Conservation (phyloP, 2,888 invertebrate species). For the Peribatodes rhomboidaria region DNA sequence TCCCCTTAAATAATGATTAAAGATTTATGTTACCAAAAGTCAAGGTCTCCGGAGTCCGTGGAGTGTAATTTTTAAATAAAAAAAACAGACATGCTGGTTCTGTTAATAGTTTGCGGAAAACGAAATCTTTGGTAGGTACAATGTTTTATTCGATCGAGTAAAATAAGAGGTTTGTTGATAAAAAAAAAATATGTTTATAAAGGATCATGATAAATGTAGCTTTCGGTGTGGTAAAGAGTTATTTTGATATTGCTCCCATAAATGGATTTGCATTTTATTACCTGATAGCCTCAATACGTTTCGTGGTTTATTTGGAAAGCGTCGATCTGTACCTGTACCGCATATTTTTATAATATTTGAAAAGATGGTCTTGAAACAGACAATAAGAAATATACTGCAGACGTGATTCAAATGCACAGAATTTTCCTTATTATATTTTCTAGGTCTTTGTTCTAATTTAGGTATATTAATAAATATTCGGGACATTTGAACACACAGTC, state of each 20-base stretch:
- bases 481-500: too few species aligned
- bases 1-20: too few species aligned
- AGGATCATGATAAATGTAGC: not conserved
- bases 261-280: constrained; percentile 24
- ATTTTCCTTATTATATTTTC: too few species aligned
- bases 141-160: not conserved
- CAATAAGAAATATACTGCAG: not conserved
- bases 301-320: not conserved
- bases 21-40: too few species aligned
- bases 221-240: not conserved
- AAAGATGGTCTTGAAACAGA: not conserved
- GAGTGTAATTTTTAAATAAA: not conserved
- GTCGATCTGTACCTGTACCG: not conserved
- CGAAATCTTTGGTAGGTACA: too few species aligned
- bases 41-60: too few species aligned
- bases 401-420: too few species aligned
- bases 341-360: too few species aligned
- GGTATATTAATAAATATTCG: too few species aligned
- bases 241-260: constrained; percentile 12
- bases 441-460: too few species aligned
- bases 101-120: too few species aligned
- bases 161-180: not conserved
- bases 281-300: constrained; percentile 12
- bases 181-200: not conserved
- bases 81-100: too few species aligned